Evolutionary conservation across 2,888 invertebrate genomes (phyloP), one percentile per base, ranked within the genome.

Genomic region (Cyclophora punctaria): DNA sequence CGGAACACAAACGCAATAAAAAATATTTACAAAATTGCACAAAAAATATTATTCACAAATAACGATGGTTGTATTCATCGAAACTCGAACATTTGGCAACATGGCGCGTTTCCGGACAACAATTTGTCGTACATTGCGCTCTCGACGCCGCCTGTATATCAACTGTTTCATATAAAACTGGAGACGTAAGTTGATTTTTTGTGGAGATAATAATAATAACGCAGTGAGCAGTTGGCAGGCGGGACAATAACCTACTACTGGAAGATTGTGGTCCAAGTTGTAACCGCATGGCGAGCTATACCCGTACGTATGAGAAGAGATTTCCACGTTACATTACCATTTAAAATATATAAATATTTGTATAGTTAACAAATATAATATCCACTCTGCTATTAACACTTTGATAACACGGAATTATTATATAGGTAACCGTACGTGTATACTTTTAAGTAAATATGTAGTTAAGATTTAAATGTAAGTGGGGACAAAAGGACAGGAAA

Each of bases 141-240:
- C 43, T 45, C 35, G 34, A 42, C 46, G 35, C 42, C 47, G 20
- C 48, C 41, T 49, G 48, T 55, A 44, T 44, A 45, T 50, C 48
- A 45, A 55, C 52, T 51, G 55, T 35, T 55, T 43, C 51, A 51
- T 43, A 50, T 52, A 49, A 54, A 56, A 55, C 52, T 55, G 55
- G 51, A 44, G 53, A 51, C 50, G 55, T 55, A 51, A 56, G 56
- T 48, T 53, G 42, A 37, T 55, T 54, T 56, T 58, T 58, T 57
- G 49, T 55, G 57, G 56, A 75, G 70, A 73, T 73, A 69, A 80
- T 78, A 75, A 79, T 80, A 80, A 80, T 78, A 78, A 74, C 70
- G 75, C 71, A 64, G 75, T 73, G 71, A 75, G 68, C 83, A 81
- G 79, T 80, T 81, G 83, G 80, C 82, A 76, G 69, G 72, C 82